Evolutionary conservation across 1,140 invertebrate species (phyloP), one percentile per base, ranked within the genome.

Genomic region (Anastrepha obliqua): DNA sequence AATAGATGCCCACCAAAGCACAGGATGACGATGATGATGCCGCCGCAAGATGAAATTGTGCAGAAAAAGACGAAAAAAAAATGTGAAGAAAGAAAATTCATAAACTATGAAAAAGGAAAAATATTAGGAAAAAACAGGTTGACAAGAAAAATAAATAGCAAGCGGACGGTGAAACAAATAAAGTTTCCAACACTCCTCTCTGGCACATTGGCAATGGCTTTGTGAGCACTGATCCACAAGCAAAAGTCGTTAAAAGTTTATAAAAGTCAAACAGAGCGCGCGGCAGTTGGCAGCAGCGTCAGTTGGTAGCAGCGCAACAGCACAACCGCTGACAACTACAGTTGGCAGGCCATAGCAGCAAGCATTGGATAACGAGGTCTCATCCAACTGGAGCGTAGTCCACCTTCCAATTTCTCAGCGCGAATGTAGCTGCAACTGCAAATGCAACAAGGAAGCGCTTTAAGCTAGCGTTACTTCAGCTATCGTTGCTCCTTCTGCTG

Each of bases 211-310:
- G 39, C 47, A 78, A 44, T 44, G 81, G 4, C 81, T 51, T 85
- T 85, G 11, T 85, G 44, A 51, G 81, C 44, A 39, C n/a, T 51
- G 17, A 51, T 64, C 86, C 89, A 89, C 89, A 89, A 90, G 91
- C 91, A 92, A 91, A 92, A 92, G 91, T 92, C 91, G 90, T 92
- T 92, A 92, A 91, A 92, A 92, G 90, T 92, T 92, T 92, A 92
- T 92, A 91, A 92, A 92, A 92, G 91, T 92, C 91, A 92, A 92
- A 92, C 87, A 88, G 55, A 88, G 60, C n/a, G 59, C 85, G 59
- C 85, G 29, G 62, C 58, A 62, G 85, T 62, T 17, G 11, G n/a
- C 55, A 44, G 59, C 55, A 9, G 59, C 13, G 39, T 4, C 20
- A 62, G 59, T 42, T 62, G 20, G 42, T 59, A 29, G 58, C 20